Evolutionary conservation across 2,888 invertebrate genomes (phyloP), one percentile per base, ranked within the genome.

Genomic region (Andrena marginata): DNA sequence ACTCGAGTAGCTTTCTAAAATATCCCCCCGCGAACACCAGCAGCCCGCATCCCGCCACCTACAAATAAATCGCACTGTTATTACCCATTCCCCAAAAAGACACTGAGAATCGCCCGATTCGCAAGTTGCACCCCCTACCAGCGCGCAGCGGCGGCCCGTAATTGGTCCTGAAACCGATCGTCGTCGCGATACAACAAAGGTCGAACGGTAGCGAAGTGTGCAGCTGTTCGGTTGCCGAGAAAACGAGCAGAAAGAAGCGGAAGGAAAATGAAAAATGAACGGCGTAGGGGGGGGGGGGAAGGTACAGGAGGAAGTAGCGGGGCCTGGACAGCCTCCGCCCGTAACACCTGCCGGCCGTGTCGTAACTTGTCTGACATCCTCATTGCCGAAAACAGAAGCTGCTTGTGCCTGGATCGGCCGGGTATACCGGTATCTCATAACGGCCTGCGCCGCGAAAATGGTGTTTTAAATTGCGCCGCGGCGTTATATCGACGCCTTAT

Each of bases 321-420:
- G 48, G 26, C 29, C 69, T n/a, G 33, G 64, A 54, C 71, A 62
- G 70, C 65, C 74, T 79, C 59, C 82, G 65, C 75, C 64, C 65
- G 82, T 67, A 87, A 83, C 90, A 89, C 87, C 87, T 90, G 82
- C 86, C 78, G 54, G 67, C 65, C 69, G 85, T 86, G 80, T 90
- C 85, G 85, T 89, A 89, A 91, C 87, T 90, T 80, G 90, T 87
- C 86, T 83, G 89, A 91, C 89, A 90, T 89, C 87, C 91, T 88
- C 90, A 88, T 90, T 88, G 86, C 88, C 88, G 86, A 92, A 92
- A 91, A 92, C 92, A 92, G 92, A 90, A 92, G 92, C 92, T 84
- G 83, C 82, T 78, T 77, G 82, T 42, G 72, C 70, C 70, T 72
- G 79, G 67, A 81, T 85, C 77, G 80, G 76, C 33, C 60, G 63